Percentiles rank a stretch among this genome's conserved stretches.
These are phyloP conservation scores for Danio tinwini DNA, from an alignment of 2,797 vertebrate species.

Conservation along the genomic window DNA sequence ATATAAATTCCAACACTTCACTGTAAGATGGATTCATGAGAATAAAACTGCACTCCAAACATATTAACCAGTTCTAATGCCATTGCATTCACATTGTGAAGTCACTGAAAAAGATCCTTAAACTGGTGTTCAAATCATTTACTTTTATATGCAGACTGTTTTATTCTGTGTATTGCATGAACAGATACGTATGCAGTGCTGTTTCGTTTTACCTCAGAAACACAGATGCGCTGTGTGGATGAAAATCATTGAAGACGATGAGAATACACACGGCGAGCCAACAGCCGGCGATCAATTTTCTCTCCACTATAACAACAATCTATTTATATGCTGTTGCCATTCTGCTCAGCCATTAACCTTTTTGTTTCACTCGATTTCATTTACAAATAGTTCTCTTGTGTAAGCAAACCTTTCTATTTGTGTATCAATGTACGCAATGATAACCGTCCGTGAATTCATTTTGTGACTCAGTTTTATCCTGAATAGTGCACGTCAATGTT, in stretches of 20 bases:
- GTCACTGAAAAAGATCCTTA: background rate
- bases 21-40: background rate
- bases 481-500: slow-evolving; percentile 24
- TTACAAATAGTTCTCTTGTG: slow-evolving; percentile 48
- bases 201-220: slow-evolving; percentile 25
- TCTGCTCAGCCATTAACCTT: slow-evolving; percentile 58
- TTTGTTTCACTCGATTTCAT: slow-evolving; percentile 48
- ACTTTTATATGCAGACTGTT: background rate
- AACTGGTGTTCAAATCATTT: background rate
- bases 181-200: background rate
- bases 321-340: slow-evolving; percentile 46
- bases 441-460: slow-evolving; percentile 4
- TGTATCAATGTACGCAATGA: slow-evolving; percentile 33
- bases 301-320: slow-evolving; percentile 16
- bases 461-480: background rate
- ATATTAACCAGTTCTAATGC: background rate
- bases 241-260: slow-evolving; percentile 22
- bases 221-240: slow-evolving; percentile 10
- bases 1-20: background rate
- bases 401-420: slow-evolving; percentile 47
- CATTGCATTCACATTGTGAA: background rate
- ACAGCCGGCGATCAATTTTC: slow-evolving; percentile 38
- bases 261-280: slow-evolving; percentile 15
- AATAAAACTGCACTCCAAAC: background rate
- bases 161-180: background rate